phyloP scores from a whole-genome alignment of 2,888 invertebrate genomes.

The Timema cristinae region DNA sequence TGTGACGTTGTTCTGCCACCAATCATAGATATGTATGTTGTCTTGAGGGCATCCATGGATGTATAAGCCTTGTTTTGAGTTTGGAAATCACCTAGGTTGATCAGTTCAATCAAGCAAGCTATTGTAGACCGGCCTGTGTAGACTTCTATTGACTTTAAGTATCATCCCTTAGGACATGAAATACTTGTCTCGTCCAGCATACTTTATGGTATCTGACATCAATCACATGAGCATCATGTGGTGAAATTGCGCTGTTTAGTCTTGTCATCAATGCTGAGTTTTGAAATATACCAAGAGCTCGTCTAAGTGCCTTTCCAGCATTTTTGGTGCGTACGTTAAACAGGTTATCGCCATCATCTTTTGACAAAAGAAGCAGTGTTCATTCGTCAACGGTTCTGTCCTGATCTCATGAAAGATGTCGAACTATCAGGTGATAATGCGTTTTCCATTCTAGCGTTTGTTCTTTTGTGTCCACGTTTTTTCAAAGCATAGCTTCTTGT shows the following conservation, averaged over 20 bases:
- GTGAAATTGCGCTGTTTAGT: conserved; percentile 1
- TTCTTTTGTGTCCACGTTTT: conserved; percentile 7
- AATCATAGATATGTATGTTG: conserved; percentile 7
- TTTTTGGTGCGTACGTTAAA: background rate
- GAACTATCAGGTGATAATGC: background rate
- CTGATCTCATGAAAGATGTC: background rate
- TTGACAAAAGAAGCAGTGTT: background rate
- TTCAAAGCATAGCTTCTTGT: background rate
- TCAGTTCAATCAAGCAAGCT: conserved; percentile 4
- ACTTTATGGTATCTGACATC: conserved; percentile 6
- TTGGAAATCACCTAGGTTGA: conserved; percentile 1
- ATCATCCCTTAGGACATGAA: background rate
- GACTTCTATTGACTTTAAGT: background rate
- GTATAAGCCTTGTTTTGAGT: background rate
- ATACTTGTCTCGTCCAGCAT: background rate
- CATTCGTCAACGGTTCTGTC: background rate
- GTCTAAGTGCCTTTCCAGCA: conserved; percentile 1
- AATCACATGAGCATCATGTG: conserved; percentile 6
- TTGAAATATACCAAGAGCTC: background rate
- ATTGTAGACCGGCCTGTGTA: background rate
- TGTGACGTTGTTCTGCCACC: background rate
- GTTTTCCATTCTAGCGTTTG: background rate
- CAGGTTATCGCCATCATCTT: background rate
- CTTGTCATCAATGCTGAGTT: background rate
- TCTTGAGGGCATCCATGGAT: background rate